Conservation (phyloP, 2,888 invertebrate species). For the Torymus texanus region DNA sequence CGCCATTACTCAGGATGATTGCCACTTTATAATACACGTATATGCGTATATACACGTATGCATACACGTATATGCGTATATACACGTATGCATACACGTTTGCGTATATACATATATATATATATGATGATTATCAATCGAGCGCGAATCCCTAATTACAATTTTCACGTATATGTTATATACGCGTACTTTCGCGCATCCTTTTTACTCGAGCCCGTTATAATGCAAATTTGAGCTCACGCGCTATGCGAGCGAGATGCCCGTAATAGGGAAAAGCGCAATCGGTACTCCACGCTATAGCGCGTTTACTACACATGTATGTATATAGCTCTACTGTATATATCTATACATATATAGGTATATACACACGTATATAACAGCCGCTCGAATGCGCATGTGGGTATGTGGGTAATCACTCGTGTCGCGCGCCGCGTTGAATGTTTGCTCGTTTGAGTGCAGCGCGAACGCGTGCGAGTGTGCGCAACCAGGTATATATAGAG, state of each 20-base stretch:
- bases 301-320: conserved; percentile 32
- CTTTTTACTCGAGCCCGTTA: conserved; percentile 2
- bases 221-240: conserved; percentile 46
- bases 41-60: too few species aligned
- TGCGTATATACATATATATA: too few species aligned
- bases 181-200: not conserved
- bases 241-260: not conserved
- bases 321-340: too few species aligned
- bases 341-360: too few species aligned
- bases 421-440: conserved; percentile 37
- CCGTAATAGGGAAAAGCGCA: conserved; percentile 44
- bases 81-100: too few species aligned
- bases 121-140: too few species aligned
- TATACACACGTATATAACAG: not conserved
- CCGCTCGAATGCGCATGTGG: conserved; percentile 24
- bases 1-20: conserved; percentile 37
- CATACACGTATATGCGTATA: too few species aligned
- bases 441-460: conserved; percentile 39
- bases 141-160: conserved; percentile 24
- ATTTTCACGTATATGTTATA: conserved; percentile 19
- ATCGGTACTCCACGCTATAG: conserved; percentile 38
- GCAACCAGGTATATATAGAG: not conserved
- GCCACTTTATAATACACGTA: conserved; percentile 32
- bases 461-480: not conserved
- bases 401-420: conserved; percentile 48